phyloP scores from a whole-genome alignment of 2,113 vertebrate genomes.

The Myiagra hebetior region DNA sequence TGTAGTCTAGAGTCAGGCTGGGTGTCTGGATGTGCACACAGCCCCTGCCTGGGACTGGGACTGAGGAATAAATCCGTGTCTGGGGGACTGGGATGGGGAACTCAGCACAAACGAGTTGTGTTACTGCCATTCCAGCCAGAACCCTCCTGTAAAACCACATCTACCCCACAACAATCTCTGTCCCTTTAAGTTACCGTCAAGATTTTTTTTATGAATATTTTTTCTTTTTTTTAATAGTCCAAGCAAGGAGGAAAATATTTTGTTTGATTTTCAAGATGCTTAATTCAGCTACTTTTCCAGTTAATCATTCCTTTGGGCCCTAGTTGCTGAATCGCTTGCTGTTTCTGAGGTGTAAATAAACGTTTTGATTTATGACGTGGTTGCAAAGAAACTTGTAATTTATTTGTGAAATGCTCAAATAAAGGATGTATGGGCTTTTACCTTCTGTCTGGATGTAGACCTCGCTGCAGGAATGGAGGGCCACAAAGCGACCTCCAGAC shows the following conservation, averaged over 20 bases:
- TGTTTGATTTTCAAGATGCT: slow-evolving; percentile 15
- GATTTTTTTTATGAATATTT: not conserved
- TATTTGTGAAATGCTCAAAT: slow-evolving; percentile 72
- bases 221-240: not conserved
- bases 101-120: not conserved
- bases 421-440: slow-evolving; percentile 72
- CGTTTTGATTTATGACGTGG: slow-evolving; percentile 64
- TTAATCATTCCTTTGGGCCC: slow-evolving; percentile 44
- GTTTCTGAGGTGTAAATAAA: slow-evolving; percentile 70
- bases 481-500: not conserved
- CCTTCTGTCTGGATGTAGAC: slow-evolving; percentile 2
- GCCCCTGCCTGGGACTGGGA: not conserved
- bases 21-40: not conserved
- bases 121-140: not conserved
- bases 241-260: not conserved
- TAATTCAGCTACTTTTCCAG: slow-evolving; percentile 26
- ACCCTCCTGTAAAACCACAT: not conserved
- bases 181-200: not conserved
- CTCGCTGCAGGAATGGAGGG: not conserved
- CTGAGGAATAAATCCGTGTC: not conserved
- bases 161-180: not conserved
- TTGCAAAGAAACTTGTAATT: slow-evolving; percentile 71
- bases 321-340: slow-evolving; percentile 59
- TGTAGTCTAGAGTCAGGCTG: not conserved
- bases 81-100: not conserved